Conservation (phyloP, 2,888 invertebrate genomes). For the Drosophila neoperkinsi region DNA sequence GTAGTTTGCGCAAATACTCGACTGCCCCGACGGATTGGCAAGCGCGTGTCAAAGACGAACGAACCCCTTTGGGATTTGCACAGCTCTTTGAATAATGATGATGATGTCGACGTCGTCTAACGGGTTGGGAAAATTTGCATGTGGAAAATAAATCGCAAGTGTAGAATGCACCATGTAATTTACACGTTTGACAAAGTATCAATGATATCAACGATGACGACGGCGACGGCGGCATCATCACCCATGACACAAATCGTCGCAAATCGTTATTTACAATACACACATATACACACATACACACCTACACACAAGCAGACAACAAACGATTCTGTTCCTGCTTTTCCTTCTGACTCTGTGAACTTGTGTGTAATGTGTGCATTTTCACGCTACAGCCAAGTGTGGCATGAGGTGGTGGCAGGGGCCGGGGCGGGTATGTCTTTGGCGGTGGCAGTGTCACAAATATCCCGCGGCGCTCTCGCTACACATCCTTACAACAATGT, state of each 20-base stretch:
- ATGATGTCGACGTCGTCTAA: conserved; percentile 55
- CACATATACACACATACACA: conserved; percentile 6
- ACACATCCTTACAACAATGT: conserved; percentile 78
- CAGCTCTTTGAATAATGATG: conserved; percentile 77
- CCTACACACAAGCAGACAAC: not conserved
- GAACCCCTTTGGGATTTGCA: conserved; percentile 72
- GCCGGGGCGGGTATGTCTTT: conserved; percentile 29
- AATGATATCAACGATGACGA: conserved; percentile 71
- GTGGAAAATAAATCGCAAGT: conserved; percentile 64
- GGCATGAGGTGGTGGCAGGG: not conserved
- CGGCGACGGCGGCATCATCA: conserved; percentile 54
- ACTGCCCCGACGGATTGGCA: conserved; percentile 23
- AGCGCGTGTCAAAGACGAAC: conserved; percentile 43
- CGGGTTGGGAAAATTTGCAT: conserved; percentile 70
- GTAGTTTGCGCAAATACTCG: conserved; percentile 62
- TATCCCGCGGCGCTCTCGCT: conserved; percentile 77
- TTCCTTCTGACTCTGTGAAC: conserved; percentile 20
- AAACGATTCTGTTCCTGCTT: conserved; percentile 14
- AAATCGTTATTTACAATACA: conserved; percentile 79
- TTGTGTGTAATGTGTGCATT: conserved; percentile 66
- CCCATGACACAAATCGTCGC: conserved; percentile 79
- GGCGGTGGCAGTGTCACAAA: conserved; percentile 54
- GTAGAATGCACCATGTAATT: conserved; percentile 80
- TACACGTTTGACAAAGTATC: conserved; percentile 82
- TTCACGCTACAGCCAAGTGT: conserved; percentile 59